These are phyloP conservation scores for Neodontobutis hainanensis DNA, from an alignment of 2,113 vertebrate genomes.

Conservation along the genomic window DNA sequence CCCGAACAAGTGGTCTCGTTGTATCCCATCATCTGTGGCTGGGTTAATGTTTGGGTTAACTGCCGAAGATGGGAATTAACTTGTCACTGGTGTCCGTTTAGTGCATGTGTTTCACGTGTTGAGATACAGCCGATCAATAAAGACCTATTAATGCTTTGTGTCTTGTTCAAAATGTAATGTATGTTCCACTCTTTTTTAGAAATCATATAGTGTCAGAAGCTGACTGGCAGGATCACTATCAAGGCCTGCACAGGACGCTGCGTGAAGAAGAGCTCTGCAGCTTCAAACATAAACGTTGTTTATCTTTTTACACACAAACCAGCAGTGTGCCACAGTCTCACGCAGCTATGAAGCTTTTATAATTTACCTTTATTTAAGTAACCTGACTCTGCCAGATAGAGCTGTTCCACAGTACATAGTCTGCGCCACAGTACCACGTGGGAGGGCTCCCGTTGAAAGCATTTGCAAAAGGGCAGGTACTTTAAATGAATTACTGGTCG, in stretches of 20 bases:
- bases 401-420: too few relatives aligned
- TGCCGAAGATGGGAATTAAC: constrained; percentile 41
- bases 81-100: constrained; percentile 7
- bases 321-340: constrained; percentile 18
- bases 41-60: constrained; percentile 13
- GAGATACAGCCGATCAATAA: constrained; percentile 1
- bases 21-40: constrained; percentile 23
- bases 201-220: neutral
- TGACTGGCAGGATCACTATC: constrained; percentile 28
- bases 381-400: too few relatives aligned
- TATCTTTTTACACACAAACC: constrained; percentile 12
- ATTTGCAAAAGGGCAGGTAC: too few relatives aligned
- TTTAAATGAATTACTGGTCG: too few relatives aligned
- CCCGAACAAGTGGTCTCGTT: constrained; percentile 13
- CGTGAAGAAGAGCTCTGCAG: neutral
- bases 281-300: constrained; percentile 7
- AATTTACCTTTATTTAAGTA: constrained; percentile 11
- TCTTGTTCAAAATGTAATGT: neutral
- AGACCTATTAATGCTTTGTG: neutral
- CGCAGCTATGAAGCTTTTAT: constrained; percentile 5
- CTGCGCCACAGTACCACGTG: too few relatives aligned
- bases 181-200: neutral
- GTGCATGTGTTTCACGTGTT: neutral
- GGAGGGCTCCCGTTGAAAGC: too few relatives aligned
- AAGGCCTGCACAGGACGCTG: neutral